phyloP scores from a whole-genome alignment of 2,888 invertebrate species.

The Psococerastis gibbosa region DNA sequence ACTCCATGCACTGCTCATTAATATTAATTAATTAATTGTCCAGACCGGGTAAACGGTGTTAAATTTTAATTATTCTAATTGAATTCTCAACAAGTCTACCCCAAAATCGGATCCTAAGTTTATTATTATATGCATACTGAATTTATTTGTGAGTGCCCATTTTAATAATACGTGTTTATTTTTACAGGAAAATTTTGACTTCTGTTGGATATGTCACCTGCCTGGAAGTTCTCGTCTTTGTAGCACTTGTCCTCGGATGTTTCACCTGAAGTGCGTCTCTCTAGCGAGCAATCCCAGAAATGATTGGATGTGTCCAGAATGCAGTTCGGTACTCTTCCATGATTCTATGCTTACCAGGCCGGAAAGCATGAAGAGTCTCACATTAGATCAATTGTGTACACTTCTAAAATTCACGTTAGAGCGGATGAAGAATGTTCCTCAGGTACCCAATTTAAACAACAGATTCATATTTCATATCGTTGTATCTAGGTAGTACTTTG shows the following conservation, averaged over 20 bases:
- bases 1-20: no score
- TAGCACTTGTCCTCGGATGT: constrained; percentile 68
- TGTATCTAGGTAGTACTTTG: no score
- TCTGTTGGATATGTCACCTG: constrained; percentile 81
- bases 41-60: no score
- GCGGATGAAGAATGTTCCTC: constrained; percentile 59
- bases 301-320: constrained; percentile 80
- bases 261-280: constrained; percentile 58
- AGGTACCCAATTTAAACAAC: no score
- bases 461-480: no score
- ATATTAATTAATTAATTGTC: no score
- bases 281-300: constrained; percentile 26
- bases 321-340: constrained; percentile 48
- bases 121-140: no score
- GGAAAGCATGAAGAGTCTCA: constrained; percentile 48
- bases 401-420: constrained; percentile 61
- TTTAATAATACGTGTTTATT: not conserved
- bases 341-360: constrained; percentile 36
- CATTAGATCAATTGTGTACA: constrained; percentile 53
- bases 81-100: no score
- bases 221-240: constrained; percentile 42
- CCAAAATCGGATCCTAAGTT: no score
- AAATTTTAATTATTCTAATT: no score
- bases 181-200: not conserved
- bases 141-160: not conserved